Base-by-base conservation (phyloP, 2,888 invertebrate species). In the Tiphia femorata region DNA sequence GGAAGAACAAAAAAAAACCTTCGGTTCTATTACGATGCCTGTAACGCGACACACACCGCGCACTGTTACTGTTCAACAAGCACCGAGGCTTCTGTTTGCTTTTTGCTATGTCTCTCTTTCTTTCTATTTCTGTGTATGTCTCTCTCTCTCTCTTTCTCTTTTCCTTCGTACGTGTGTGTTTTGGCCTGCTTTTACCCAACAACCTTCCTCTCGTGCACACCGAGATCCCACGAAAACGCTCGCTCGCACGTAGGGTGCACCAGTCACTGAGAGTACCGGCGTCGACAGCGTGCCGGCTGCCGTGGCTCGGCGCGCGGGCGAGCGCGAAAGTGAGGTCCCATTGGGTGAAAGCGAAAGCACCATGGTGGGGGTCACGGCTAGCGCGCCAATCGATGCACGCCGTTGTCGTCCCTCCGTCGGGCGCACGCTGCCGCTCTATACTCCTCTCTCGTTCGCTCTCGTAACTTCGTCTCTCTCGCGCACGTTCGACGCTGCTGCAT, bases 281-380 rank as follows among this genome's bases (percentile, higher is more conserved):
- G 63, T 59, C 63, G 72, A 69, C 71, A 70, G 70, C 73, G 71
- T 71, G 75, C 70, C 73, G 68, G 72, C 66, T 60, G 68, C 72
- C 73, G 75, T 64, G 75, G 73, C 74, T 70, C 75, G 71, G 73
- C 70, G 72, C 72, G 75, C 79, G 75, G 73, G 72, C 80, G 80
- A 81, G 73, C 80, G 80, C 80, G 82, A 83, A 83, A 82, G 83
- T 82, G 82, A 82, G 78, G 77, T 72, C 81, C 80, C 76, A 83
- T 82, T 82, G 83, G 82, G 80, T 83, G 83, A 83, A 83, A 83
- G 83, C 77, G 83, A 83, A 83, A 83, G 82, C 81, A 61, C 60
- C 53, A 69, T 82, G 82, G 82, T 83, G 83, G 83, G 82, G 82
- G 82, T 82, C 82, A 82, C 75, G 81, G 81, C 80, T 81, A 81